Percentiles rank a stretch among this genome's conserved stretches.
phyloP scores from a whole-genome alignment of 2,797 vertebrate genomes.

The Myotis planiceps region DNA sequence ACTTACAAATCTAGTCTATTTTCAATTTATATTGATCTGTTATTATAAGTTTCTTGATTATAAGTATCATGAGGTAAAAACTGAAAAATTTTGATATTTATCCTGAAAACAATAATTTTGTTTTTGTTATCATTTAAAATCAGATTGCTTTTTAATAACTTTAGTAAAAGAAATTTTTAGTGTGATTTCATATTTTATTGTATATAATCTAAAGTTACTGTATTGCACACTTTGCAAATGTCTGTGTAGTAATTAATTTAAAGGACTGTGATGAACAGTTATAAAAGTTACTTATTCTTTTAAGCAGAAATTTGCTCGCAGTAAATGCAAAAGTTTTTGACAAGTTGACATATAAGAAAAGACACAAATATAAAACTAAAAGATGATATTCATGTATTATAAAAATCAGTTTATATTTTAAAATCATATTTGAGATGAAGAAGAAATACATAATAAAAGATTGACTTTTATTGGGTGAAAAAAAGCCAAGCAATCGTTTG shows the following conservation, averaged over 20 bases:
- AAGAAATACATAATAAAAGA: conserved; percentile 72
- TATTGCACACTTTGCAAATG: not conserved
- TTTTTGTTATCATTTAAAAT: conserved; percentile 29
- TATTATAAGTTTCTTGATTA: not conserved
- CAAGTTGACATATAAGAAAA: conserved; percentile 58
- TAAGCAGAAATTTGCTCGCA: conserved; percentile 48
- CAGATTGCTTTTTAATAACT: conserved; percentile 15
- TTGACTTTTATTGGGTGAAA: conserved; percentile 67
- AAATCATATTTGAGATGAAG: conserved; percentile 72
- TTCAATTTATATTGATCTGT: conserved; percentile 14
- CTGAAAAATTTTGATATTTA: conserved; percentile 29
- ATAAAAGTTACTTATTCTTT: conserved; percentile 1
- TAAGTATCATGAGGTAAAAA: not conserved
- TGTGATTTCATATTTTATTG: not conserved
- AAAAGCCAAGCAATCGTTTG: conserved; percentile 59
- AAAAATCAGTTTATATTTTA: conserved; percentile 78
- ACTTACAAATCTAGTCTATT: not conserved
- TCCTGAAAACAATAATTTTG: not conserved
- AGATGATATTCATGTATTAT: conserved; percentile 51
- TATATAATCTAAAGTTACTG: not conserved
- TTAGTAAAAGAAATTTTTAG: not conserved
- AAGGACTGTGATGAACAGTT: not conserved
- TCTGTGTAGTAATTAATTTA: conserved; percentile 11
- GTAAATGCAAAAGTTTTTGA: conserved; percentile 69
- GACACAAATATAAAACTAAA: conserved; percentile 74